Conservation (phyloP, 2,888 invertebrate genomes). For the Gandaritis pyraliata region DNA sequence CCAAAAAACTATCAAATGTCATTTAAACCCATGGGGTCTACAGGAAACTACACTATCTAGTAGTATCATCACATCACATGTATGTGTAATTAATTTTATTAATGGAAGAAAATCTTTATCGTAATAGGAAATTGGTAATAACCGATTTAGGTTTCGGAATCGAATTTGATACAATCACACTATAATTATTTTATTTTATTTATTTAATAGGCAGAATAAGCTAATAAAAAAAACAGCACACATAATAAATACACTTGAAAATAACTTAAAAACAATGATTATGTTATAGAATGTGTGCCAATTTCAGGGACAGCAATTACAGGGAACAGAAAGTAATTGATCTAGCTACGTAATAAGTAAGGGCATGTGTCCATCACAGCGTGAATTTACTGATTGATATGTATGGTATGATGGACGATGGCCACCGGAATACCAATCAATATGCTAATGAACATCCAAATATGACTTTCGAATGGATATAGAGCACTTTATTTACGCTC, state of each 20-base stretch:
- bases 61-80: slow-evolving; percentile 25
- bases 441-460: slow-evolving; percentile 52
- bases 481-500: slow-evolving; percentile 9
- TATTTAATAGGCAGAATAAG: background rate
- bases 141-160: slow-evolving; percentile 17
- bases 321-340: no score
- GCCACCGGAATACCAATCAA: slow-evolving; percentile 51
- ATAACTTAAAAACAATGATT: no score
- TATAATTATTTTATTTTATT: background rate
- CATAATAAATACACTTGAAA: no score
- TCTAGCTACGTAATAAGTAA: background rate
- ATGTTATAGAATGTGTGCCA: no score
- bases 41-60: slow-evolving; percentile 28
- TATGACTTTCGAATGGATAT: slow-evolving; percentile 23
- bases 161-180: slow-evolving; percentile 7
- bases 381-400: slow-evolving; percentile 12
- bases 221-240: no score
- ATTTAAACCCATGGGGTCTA: slow-evolving; percentile 14
- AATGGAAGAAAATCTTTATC: slow-evolving; percentile 25
- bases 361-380: slow-evolving; percentile 13
- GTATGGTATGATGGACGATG: slow-evolving; percentile 28
- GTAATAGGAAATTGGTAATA: slow-evolving; percentile 22
- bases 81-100: slow-evolving; percentile 29
- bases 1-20: slow-evolving; percentile 3
- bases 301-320: no score